phyloP scores from a whole-genome alignment of 2,113 vertebrate species.

The Cryptomyrus ogoouensis region DNA sequence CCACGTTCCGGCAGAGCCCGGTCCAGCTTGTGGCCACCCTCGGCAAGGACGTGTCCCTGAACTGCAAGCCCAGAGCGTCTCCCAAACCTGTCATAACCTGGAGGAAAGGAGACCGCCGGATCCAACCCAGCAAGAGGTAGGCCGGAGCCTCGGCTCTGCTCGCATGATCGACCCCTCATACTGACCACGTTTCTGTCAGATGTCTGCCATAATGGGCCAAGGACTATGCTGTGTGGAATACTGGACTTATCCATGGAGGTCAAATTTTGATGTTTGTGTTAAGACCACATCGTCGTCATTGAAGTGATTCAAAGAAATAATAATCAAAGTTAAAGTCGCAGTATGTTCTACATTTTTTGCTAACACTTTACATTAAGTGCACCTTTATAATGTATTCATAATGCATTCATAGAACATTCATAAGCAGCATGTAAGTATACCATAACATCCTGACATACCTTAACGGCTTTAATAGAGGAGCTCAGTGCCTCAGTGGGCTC shows the following conservation, averaged over 20 bases:
- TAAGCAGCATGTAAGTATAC: neutral
- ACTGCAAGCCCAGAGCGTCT: conserved; percentile 83
- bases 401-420: neutral
- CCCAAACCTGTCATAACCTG: conserved; percentile 85
- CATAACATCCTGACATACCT: neutral
- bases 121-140: conserved; percentile 81
- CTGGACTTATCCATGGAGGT: neutral
- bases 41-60: conserved; percentile 73
- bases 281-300: neutral
- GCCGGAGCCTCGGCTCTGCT: neutral
- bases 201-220: neutral
- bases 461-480: neutral
- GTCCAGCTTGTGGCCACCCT: conserved; percentile 77
- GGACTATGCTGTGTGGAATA: neutral
- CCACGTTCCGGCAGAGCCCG: conserved; percentile 72
- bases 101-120: conserved; percentile 76
- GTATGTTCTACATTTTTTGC: neutral
- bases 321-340: neutral
- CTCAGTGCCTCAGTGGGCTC: too few species aligned
- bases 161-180: neutral
- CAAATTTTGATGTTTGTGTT: neutral
- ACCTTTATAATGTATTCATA: neutral
- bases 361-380: neutral
- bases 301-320: neutral
- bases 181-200: neutral